A percentile compares a stretch with the other conserved stretches of the same genome.
Evolutionary conservation across 1,140 invertebrate genomes (phyloP).

Genomic region (Periplaneta americana): DNA sequence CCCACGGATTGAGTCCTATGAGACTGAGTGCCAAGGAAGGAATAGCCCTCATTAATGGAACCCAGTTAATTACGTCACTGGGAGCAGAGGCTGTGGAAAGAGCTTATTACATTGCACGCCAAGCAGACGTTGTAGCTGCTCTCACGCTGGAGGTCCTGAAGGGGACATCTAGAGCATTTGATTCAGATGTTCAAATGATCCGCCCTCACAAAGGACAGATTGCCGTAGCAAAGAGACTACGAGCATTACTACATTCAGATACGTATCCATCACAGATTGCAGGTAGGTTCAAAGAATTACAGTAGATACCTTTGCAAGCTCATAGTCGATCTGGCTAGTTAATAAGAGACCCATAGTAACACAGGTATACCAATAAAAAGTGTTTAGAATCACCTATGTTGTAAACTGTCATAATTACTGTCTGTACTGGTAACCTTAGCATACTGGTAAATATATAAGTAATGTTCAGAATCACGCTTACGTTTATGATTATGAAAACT

Average conservation of each 20-base stretch:
- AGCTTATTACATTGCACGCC: conserved; percentile 52
- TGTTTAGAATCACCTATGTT: too few relatives aligned
- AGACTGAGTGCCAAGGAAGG: conserved; percentile 64
- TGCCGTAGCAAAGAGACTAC: conserved; percentile 52
- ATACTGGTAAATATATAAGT: too few relatives aligned
- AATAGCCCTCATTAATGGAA: conserved; percentile 68
- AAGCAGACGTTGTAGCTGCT: conserved; percentile 68
- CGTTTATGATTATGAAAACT: too few relatives aligned
- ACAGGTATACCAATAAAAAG: too few relatives aligned
- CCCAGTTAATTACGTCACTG: conserved; percentile 65
- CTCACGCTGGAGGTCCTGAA: conserved; percentile 67
- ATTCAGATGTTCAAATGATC: conserved; percentile 60
- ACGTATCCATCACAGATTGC: conserved; percentile 65
- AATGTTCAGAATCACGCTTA: too few relatives aligned
- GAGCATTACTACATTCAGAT: conserved; percentile 61
- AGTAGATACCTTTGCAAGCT: too few relatives aligned
- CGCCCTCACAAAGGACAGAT: conserved; percentile 64
- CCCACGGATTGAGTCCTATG: conserved; percentile 53
- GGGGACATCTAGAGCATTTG: conserved; percentile 64
- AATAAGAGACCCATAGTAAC: too few relatives aligned
- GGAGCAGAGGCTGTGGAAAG: conserved; percentile 63
- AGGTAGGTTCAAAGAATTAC: conserved; percentile 35
- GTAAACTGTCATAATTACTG: too few relatives aligned
- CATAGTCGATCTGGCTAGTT: too few relatives aligned
- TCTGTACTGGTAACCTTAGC: too few relatives aligned